These are phyloP conservation scores for Choreutis nemorana DNA, from an alignment of 2,888 invertebrate genomes.

Conservation along the genomic window DNA sequence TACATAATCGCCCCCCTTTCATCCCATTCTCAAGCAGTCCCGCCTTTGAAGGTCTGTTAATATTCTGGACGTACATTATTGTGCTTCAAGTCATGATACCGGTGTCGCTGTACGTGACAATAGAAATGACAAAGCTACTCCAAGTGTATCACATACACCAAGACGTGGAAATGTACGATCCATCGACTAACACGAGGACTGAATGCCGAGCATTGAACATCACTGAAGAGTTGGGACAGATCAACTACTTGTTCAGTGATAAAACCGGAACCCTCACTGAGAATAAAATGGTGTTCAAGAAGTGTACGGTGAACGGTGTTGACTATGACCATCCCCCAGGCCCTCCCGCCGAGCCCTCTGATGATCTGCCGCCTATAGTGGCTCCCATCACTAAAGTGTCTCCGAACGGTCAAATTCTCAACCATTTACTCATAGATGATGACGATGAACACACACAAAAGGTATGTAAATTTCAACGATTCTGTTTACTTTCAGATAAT, in stretches of 20 bases:
- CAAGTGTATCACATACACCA: conserved; percentile 96
- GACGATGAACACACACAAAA: conserved; percentile 69
- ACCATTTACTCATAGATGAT: conserved; percentile 42
- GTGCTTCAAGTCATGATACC: conserved; percentile 98
- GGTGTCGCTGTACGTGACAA: conserved; percentile 93
- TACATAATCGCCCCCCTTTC: conserved; percentile 70
- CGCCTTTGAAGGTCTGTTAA: conserved; percentile 79
- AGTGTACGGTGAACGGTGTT: conserved; percentile 87
- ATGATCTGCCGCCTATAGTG: conserved; percentile 52
- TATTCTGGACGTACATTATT: conserved; percentile 96
- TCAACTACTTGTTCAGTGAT: conserved; percentile 91
- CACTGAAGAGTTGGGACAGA: conserved; percentile 96
- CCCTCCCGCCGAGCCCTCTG: conserved; percentile 71
- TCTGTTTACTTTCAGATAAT: no score
- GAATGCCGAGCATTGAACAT: conserved; percentile 95
- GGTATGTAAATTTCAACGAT: no score
- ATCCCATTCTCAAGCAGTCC: conserved; percentile 69
- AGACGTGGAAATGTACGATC: conserved; percentile 87
- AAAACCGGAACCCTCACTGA: conserved; percentile 98
- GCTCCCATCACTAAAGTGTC: conserved; percentile 55
- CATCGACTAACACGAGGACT: conserved; percentile 75
- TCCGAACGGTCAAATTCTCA: conserved; percentile 44
- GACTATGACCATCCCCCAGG: conserved; percentile 88
- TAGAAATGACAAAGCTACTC: conserved; percentile 94
- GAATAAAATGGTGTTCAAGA: conserved; percentile 95